Evolutionary conservation across 2,888 invertebrate genomes (phyloP).

Genomic region (Sarcophaga subvicina): DNA sequence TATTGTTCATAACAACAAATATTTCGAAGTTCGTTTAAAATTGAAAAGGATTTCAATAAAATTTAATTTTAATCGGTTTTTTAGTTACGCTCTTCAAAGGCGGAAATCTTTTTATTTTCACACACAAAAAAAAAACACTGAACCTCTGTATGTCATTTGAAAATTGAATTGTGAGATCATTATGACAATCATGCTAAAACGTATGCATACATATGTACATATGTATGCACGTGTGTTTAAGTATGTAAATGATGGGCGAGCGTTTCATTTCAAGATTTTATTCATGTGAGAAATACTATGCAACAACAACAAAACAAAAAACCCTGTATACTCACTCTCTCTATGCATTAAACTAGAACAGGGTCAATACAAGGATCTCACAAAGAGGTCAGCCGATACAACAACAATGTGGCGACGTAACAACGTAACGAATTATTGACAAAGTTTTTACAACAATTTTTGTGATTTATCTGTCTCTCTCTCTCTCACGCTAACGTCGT

Average conservation of each 20-base stretch:
- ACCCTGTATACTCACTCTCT: conserved; percentile 39
- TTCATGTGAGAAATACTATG: neutral
- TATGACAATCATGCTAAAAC: neutral
- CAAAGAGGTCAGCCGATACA: conserved; percentile 63
- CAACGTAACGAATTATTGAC: conserved; percentile 49
- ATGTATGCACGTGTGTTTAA: neutral
- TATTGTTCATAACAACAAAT: too few species aligned
- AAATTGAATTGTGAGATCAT: neutral
- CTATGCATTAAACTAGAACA: conserved; percentile 52
- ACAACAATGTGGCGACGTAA: conserved; percentile 31
- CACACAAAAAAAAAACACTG: neutral
- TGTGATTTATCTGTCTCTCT: conserved; percentile 22
- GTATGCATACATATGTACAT: neutral
- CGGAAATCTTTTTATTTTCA: neutral
- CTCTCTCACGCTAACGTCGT: neutral
- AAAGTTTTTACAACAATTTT: conserved; percentile 46
- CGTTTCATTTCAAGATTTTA: conserved; percentile 36
- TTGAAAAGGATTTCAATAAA: too few species aligned
- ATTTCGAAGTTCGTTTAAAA: too few species aligned
- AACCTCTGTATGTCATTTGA: neutral
- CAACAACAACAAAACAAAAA: conserved; percentile 21
- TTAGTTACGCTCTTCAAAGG: neutral
- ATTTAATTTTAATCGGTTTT: too few species aligned
- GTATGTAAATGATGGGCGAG: neutral
- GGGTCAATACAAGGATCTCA: conserved; percentile 61